Evolutionary conservation across 1,140 invertebrate genomes (phyloP), one percentile per base, ranked within the genome.

Genomic region (Drosophila pachea): DNA sequence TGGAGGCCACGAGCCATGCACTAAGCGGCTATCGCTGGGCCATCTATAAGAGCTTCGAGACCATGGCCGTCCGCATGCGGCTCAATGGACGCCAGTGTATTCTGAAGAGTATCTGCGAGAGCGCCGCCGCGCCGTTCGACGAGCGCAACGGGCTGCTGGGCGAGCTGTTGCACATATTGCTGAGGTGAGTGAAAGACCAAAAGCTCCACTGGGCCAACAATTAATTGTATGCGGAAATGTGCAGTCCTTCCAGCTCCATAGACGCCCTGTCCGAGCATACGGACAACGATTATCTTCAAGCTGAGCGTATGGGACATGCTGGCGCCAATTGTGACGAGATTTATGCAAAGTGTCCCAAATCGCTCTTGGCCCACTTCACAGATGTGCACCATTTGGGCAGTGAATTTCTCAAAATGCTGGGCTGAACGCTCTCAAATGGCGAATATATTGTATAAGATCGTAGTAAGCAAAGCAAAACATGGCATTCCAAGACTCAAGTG

Each of bases 31-130:
- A 84, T 78, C 81, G 86, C 3, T 88, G 86, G 86, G 69, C 70
- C 0, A 50, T 77, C 0, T 88, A 88, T 47, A 73, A 79, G 42
- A 70, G 62, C 7, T 74, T 88, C 4, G 70, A 81, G 8, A 61
- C 42, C 1, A 9, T 88, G 48, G 82, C 75, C 2, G 45, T 54
- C n/a, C 91, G 91, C 64, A 92, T 92, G 88, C 92, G 93, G 8
- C 91, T 92, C 63, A 90, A 91, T 70, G 94, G 94, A 12, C 91
- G 92, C 68, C 90, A 91, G 60, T 95, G 94, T 88, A 90, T 95
- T 59, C 91, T 95, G 54, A 92, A 92, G 81, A 92, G 92, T 66
- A 93, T 95, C 86, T 95, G 94, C 77, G 94, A 95, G 88, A 91
- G 92, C n/a, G 92, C 94, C 0, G 91, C 92, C 59, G 90, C 91